Evolutionary conservation across 2,888 invertebrate genomes (phyloP).

Genomic region (Tryphoninae sp.): DNA sequence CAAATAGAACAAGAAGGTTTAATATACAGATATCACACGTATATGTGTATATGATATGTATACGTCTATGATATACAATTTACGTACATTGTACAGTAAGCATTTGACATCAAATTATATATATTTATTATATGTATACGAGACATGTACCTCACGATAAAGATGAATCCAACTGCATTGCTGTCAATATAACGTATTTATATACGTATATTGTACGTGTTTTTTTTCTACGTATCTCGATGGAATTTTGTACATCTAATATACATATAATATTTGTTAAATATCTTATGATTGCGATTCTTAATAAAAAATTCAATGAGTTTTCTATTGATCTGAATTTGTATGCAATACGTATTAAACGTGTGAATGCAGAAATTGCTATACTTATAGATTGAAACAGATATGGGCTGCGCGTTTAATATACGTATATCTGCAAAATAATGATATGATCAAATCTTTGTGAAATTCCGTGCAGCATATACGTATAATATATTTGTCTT

Average conservation of each 20-base stretch:
- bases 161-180: constrained; percentile 38
- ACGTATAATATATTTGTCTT: background rate
- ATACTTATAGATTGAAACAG: too few relatives aligned
- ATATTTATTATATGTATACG: constrained; percentile 38
- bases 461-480: too few relatives aligned
- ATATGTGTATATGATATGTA: constrained; percentile 39
- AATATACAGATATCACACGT: constrained; percentile 34
- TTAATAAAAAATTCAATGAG: constrained; percentile 8
- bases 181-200: constrained; percentile 40
- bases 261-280: constrained; percentile 33
- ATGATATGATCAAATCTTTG: too few relatives aligned
- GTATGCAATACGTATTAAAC: constrained; percentile 25
- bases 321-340: constrained; percentile 24
- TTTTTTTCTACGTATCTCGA: constrained; percentile 22
- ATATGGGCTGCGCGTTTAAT: too few relatives aligned
- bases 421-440: too few relatives aligned
- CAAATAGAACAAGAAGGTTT: constrained; percentile 22
- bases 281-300: constrained; percentile 29
- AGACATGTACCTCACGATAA: constrained; percentile 22
- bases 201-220: too few relatives aligned
- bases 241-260: constrained; percentile 37
- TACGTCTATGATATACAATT: constrained; percentile 38
- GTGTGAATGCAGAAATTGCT: constrained; percentile 15
- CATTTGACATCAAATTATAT: constrained; percentile 36
- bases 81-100: constrained; percentile 43